Evolutionary conservation across 1,140 invertebrate species (phyloP), one percentile per base, ranked within the genome.

Genomic region (Cyrtorhinus lividipennis): DNA sequence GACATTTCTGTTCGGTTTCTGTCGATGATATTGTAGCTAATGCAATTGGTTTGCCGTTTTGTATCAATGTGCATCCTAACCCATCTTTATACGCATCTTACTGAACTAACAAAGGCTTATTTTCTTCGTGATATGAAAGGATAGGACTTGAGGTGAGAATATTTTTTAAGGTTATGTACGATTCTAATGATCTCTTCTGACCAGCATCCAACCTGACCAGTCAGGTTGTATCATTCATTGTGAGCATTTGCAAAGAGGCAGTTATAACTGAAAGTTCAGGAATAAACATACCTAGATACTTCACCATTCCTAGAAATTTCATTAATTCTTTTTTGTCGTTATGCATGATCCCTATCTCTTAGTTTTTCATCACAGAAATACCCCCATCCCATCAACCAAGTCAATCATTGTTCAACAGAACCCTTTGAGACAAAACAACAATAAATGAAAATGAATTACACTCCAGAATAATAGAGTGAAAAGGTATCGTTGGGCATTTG

Each of bases 291-390:
- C 12, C 57, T 23, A 59, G 13, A 59, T 59, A 59, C 12, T 59
- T 59, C 12, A 59, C 24, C 24, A 59, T 23, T 59, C 57, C 57
- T 59, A 59, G 24, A 18, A 59, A 59, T 25, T 24, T 59, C 57
- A 59, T 13, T 23, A 59, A 18, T 56, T 10, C 18, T 59, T 59
- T 23, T 24, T 59, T 59, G 24, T 59, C 24, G 15, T 24, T 59
- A 22, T 20, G 57, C 12, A 24, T 59, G 25, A 8, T 24, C 13
- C n/a, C n/a, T n/a, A n/a, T n/a, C n/a, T n/a, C n/a, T n/a, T n/a
- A n/a, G n/a, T n/a, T n/a, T n/a, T n/a, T n/a, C n/a, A n/a, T n/a
- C n/a, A n/a, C n/a, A n/a, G n/a, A n/a, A n/a, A n/a, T n/a, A n/a
- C n/a, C n/a, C n/a, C n/a, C n/a, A n/a, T n/a, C n/a, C n/a, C n/a